Base-by-base conservation (phyloP, 2,888 invertebrate genomes). In the Euplagia quadripunctaria region DNA sequence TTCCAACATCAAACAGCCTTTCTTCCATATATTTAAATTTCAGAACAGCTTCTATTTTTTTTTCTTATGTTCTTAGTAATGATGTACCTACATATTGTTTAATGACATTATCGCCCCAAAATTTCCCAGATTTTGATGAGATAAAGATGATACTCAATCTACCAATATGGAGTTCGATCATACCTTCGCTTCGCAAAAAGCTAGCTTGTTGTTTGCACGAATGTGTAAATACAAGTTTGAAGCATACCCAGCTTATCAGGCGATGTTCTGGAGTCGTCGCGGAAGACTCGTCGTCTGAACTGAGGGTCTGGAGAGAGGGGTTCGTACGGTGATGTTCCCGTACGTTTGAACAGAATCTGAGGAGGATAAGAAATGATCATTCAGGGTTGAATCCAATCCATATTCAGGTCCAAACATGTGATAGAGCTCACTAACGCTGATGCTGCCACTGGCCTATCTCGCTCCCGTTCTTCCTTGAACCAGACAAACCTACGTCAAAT, bases 201-300 rank as follows among this genome's bases (percentile, higher is more conserved):
- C 42, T 42, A 42, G 9, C 42, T 16, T 17, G 12, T 61, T 1
- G n/a, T 58, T 58, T 20, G n/a, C 12, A 31, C 12, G 1, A 58
- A 16, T 8, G 42, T 17, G 64, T 43, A 17, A 7, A n/a, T 6
- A 42, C 4, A 46, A n/a, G 43, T 42, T 16, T 3, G 11, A 20
- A 51, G 74, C 94, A 94, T 82, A 96, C 96, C 96, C 72, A 96
- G 85, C 86, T 95, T 96, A 72, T 96, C 96, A 58, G 96, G 96
- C 42, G 95, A 88, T 1, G 92, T 86, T 75, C 94, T 92, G 79
- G 95, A 95, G 82, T 96, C 96, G 69, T 96, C 96, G 49, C 96
- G 90, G 91, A 97, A 97, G 67, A 97, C 97, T 79, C 97, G 95
- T 80, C 96, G 95, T 61, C 97, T 94, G 93, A 97, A 97, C 82